Base-by-base conservation (phyloP, 37 sponge, comb jelly and placozoan genomes). In the Sycon ciliatum region DNA sequence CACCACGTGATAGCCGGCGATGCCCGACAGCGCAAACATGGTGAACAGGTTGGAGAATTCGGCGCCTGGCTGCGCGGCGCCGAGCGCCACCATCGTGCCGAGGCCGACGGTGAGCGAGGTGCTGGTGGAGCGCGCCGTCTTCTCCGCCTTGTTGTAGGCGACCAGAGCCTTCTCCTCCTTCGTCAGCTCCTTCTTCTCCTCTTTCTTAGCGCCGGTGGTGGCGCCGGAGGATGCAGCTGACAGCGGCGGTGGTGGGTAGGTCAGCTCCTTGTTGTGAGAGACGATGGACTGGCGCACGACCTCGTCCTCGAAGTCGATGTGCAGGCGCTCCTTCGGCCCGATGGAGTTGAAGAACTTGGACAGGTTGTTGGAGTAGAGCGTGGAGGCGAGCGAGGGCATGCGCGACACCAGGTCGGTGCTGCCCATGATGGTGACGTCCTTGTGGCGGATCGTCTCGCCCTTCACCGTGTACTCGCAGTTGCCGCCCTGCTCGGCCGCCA, bases 191-290 rank as follows among this genome's bases (percentile, higher is more conserved):
- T 86, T 83, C 39, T 82, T 74, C 31, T 79, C 87, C 3, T 38
- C 52, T 69, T 37, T 9, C 27, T 31, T 7, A 58, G 42, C 1
- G 38, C n/a, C 1, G 78, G 76, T n/a, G n/a, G n/a, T n/a, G n/a
- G n/a, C n/a, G n/a, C n/a, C n/a, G n/a, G n/a, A n/a, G n/a, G n/a
- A n/a, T n/a, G n/a, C n/a, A n/a, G n/a, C n/a, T n/a, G n/a, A n/a
- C n/a, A n/a, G n/a, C n/a, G 86, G 83, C 0, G 94, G 94, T 22
- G 92, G 85, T 0, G 94, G 94, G 86, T 86, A 93, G 79, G 83
- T 31, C 69, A 70, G 55, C 56, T 87, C 65, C 6, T 86, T 86
- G 20, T 85, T 70, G 32, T 85, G 66, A 18, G 82, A 34, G 46
- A 93, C 72, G 30, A 93, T 85, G 57, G 89, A 79, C 9, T 84